A percentile compares a stretch with the other conserved stretches of the same genome.
These are phyloP conservation scores for Bergia puertoricense DNA, from an alignment of 92 coral and sea anemone species.

Conservation along the genomic window DNA sequence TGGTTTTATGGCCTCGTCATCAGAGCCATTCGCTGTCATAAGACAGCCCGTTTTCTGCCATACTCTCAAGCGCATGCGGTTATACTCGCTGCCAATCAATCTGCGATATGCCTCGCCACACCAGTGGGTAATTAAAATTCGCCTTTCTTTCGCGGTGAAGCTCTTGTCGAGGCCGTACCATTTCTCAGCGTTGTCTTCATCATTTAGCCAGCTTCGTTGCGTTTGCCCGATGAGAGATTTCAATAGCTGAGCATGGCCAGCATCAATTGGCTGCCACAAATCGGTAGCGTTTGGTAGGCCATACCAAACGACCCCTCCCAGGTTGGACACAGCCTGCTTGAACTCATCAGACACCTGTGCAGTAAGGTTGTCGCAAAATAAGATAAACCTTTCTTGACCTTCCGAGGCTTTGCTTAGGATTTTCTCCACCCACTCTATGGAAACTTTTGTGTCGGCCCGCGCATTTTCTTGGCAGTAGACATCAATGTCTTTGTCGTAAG, in stretches of 20 bases:
- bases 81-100: conserved; percentile 44
- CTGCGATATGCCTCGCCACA: conserved; percentile 43
- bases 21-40: conserved; percentile 28
- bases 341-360: conserved; percentile 46
- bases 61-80: conserved; percentile 50
- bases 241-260: conserved; percentile 49
- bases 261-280: conserved; percentile 58
- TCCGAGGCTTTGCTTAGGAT: conserved; percentile 8
- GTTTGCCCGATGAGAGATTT: conserved; percentile 54
- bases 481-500: conserved; percentile 44
- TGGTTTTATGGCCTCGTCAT: conserved; percentile 47
- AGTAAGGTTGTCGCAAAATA: background rate
- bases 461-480: conserved; percentile 47
- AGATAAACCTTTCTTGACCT: conserved; percentile 30
- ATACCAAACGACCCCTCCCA: conserved; percentile 47
- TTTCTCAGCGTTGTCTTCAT: conserved; percentile 56
- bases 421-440: conserved; percentile 45
- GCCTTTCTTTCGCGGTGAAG: conserved; percentile 52
- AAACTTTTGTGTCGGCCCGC: conserved; percentile 49
- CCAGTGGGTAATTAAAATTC: conserved; percentile 50
- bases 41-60: too few relatives aligned
- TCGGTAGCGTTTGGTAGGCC: conserved; percentile 54
- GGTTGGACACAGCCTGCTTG: conserved; percentile 51
- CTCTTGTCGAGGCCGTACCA: conserved; percentile 51
- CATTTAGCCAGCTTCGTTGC: conserved; percentile 54